A percentile compares a stretch with the other conserved stretches of the same genome.
phyloP scores from a whole-genome alignment of 2,113 vertebrate species.

The Pygathrix nemaeus region DNA sequence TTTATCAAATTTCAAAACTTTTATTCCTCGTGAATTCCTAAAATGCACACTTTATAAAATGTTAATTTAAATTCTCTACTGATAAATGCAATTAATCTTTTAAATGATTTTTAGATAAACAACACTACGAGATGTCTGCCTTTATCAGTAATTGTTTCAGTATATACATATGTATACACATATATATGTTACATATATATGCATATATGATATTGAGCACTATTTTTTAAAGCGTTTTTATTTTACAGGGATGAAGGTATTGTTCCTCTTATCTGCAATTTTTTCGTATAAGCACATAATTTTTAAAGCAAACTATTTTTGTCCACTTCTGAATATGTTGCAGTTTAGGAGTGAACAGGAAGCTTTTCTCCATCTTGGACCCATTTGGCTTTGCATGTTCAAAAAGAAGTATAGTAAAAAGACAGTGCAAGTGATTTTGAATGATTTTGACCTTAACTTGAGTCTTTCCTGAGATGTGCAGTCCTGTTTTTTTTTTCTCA shows the following conservation, averaged over 20 bases:
- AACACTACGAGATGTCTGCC: neutral
- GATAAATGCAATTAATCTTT: neutral
- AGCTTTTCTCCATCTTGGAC: neutral
- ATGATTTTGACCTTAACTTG: constrained; percentile 26
- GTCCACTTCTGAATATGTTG: neutral
- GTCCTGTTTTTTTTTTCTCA: neutral
- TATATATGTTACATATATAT: neutral
- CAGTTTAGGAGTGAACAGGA: neutral
- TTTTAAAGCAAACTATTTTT: neutral
- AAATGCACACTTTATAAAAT: neutral
- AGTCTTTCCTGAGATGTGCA: neutral
- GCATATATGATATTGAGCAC: neutral
- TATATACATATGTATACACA: neutral
- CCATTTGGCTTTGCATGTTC: neutral
- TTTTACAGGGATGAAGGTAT: neutral
- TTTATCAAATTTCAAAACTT: neutral
- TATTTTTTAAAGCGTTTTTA: constrained; percentile 12
- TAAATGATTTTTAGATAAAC: constrained; percentile 3
- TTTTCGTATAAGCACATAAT: neutral
- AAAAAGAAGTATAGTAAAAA: constrained; percentile 20
- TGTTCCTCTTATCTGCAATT: neutral
- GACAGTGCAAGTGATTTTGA: neutral
- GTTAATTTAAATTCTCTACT: neutral
- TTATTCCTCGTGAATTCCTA: neutral
- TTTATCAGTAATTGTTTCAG: constrained; percentile 25